A percentile compares a stretch with the other conserved stretches of the same genome.
Evolutionary conservation across 2,113 vertebrate species (phyloP).

Genomic region (Dascyllus trimaculatus): DNA sequence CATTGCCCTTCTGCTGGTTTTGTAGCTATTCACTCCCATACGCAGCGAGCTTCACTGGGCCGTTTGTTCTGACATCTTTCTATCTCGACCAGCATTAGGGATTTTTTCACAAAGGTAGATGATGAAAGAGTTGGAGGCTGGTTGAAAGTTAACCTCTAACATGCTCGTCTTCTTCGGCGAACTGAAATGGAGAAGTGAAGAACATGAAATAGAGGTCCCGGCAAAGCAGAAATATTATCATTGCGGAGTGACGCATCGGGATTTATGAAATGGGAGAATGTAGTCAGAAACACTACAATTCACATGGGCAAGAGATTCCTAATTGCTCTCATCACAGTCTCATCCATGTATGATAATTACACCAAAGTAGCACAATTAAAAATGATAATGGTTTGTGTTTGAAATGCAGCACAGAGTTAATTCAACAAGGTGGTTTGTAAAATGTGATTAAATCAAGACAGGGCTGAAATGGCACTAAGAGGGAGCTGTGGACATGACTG

Average conservation of each 20-base stretch:
- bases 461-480: background rate
- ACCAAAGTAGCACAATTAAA: background rate
- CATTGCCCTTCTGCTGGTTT: too few species aligned
- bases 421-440: background rate
- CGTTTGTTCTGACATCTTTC: too few species aligned
- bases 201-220: background rate
- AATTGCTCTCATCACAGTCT: background rate
- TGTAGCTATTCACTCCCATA: too few species aligned
- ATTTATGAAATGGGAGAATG: background rate
- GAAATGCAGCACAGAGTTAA: background rate
- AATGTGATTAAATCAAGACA: background rate
- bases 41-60: too few species aligned
- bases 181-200: background rate
- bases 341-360: background rate
- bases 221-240: background rate
- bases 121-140: background rate
- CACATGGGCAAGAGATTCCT: background rate
- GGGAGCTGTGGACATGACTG: slow-evolving; percentile 10
- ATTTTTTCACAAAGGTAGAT: background rate
- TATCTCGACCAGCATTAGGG: too few species aligned
- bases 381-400: background rate
- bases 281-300: background rate
- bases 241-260: background rate
- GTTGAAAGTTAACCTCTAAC: background rate
- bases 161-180: background rate